phyloP scores from a whole-genome alignment of 1,140 invertebrate species.

The Pygmarrhopalites habei region DNA sequence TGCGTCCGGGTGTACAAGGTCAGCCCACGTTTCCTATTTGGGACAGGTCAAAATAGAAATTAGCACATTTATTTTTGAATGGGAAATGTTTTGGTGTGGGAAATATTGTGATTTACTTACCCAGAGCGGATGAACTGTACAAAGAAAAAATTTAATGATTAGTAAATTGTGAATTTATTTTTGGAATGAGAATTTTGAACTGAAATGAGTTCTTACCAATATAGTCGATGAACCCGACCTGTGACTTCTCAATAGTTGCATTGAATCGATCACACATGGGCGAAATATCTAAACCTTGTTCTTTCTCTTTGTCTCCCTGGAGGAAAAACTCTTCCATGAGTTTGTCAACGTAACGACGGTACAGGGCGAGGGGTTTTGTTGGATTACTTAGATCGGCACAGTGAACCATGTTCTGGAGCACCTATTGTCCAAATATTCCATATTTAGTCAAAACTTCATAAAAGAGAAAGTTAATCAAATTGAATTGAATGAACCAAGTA shows the following conservation, averaged over 20 bases:
- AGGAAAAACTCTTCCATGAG: conserved; percentile 98
- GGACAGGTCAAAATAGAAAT: too few species aligned
- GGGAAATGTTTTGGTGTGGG: too few species aligned
- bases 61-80: neutral
- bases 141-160: too few species aligned
- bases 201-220: too few species aligned
- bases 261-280: conserved; percentile 96
- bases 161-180: too few species aligned
- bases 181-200: too few species aligned
- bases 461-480: too few species aligned
- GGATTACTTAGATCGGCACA: conserved; percentile 98
- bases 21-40: conserved; percentile 98
- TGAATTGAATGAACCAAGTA: too few species aligned
- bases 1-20: conserved; percentile 95
- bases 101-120: conserved; percentile 3
- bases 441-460: too few species aligned
- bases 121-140: too few species aligned
- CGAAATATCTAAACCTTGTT: conserved; percentile 88
- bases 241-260: conserved; percentile 94
- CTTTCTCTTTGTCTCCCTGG: conserved; percentile 87
- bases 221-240: conserved; percentile 97
- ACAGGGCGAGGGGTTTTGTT: conserved; percentile 91
- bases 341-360: conserved; percentile 83
- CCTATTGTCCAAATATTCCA: conserved; percentile 56
- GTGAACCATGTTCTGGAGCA: conserved; percentile 97